phyloP scores from a whole-genome alignment of 2,113 vertebrate genomes.

The Scartelaos histophorus region DNA sequence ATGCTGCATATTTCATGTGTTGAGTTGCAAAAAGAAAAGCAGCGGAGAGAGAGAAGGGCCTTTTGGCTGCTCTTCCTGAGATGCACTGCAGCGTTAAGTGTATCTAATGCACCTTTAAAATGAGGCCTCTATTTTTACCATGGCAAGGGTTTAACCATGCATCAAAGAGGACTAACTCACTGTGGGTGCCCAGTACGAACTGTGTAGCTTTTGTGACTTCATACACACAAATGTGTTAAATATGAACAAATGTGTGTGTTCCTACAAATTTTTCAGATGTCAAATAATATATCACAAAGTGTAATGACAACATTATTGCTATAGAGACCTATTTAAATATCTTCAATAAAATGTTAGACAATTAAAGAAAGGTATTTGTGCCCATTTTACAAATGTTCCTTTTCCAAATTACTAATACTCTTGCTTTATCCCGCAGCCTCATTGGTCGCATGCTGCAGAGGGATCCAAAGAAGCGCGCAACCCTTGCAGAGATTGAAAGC shows the following conservation, averaged over 20 bases:
- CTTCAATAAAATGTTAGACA: no score
- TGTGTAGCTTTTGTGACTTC: constrained; percentile 1
- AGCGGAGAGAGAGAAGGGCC: constrained; percentile 22
- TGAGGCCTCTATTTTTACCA: constrained; percentile 58
- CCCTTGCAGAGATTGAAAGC: constrained; percentile 90
- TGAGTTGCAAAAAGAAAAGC: constrained; percentile 50
- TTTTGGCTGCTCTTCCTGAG: constrained; percentile 38
- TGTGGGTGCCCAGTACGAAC: constrained; percentile 13
- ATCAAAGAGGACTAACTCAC: constrained; percentile 9
- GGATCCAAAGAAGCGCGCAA: constrained; percentile 92
- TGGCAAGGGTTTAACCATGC: constrained; percentile 35
- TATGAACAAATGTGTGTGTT: neutral
- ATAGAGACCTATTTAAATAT: no score
- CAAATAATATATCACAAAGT: neutral
- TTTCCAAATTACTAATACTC: neutral
- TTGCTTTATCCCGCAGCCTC: constrained; percentile 76
- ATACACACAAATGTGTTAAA: constrained; percentile 1
- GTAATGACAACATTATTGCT: no score
- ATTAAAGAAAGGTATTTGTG: no score
- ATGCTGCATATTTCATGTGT: constrained; percentile 75
- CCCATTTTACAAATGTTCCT: neutral
- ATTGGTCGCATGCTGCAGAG: constrained; percentile 97
- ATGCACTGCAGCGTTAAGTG: constrained; percentile 59
- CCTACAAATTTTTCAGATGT: constrained; percentile 5
- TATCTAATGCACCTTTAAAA: constrained; percentile 62